Evolutionary conservation across 2,113 vertebrate species (phyloP), one percentile per base, ranked within the genome.

Genomic region (Chauna torquata): DNA sequence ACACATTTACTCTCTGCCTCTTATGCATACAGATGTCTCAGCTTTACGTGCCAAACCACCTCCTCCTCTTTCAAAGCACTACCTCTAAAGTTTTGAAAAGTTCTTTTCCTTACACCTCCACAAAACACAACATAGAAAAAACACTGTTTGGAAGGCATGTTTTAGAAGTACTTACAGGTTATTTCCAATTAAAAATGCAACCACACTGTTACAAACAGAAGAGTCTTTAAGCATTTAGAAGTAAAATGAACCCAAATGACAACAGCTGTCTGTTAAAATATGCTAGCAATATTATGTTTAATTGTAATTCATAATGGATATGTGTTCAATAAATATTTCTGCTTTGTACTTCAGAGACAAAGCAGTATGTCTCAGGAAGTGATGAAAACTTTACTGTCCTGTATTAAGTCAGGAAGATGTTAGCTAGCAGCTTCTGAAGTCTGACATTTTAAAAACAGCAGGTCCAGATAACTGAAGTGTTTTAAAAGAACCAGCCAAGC

Each of bases 401-500:
- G 18, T 74, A 92, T 70, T 54, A 75, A 90, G 32, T 59, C 72
- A 44, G 77, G 83, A 91, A 83, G 74, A 50, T 12, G 27, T 81
- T 87, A 94, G n/a, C 64, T 86, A 78, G 76, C 68, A 88, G 64
- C 59, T 94, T 95, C 77, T 84, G 30, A 91, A 82, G 34, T 64
- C 42, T 91, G 72, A 75, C 71, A 74, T 84, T 91, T 91, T 32
- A 81, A 79, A 95, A 95, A 70, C 59, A 92, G 40, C n/a, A 65
- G 32, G 81, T 83, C 42, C 77, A 96, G 81, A 82, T 27, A 92
- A 95, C n/a, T 24, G 49, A 90, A 93, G 58, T 50, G 20, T 62
- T 92, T 86, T 86, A 78, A 70, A 87, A 92, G 72, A 89, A 94
- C 28, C 64, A 92, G 79, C 76, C 83, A 88, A 87, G 74, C 38